Evolutionary conservation across 2,113 vertebrate genomes (phyloP).

Genomic region (Xenopus laevis): DNA sequence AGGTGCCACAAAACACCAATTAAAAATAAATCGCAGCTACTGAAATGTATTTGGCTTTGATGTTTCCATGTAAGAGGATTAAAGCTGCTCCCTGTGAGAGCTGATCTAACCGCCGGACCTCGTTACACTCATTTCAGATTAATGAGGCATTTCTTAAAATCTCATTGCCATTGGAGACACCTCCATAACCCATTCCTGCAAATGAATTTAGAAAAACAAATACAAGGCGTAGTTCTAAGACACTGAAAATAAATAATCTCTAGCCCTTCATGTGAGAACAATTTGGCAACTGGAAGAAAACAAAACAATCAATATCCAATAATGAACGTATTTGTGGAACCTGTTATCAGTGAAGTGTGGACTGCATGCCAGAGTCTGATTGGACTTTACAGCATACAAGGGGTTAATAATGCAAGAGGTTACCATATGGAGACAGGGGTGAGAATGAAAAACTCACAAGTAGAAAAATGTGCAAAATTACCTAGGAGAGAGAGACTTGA

Average conservation of each 20-base stretch:
- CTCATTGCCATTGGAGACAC: constrained; percentile 16
- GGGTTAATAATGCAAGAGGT: background rate
- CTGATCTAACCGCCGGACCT: constrained; percentile 37
- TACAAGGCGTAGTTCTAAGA: too few species aligned
- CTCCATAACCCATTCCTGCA: constrained; percentile 20
- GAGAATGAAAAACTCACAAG: constrained; percentile 11
- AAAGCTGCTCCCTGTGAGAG: constrained; percentile 23
- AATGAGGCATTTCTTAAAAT: constrained; percentile 28
- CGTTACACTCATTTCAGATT: constrained; percentile 27
- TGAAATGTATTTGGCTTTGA: constrained; percentile 35
- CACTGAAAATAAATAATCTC: too few species aligned
- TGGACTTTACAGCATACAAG: background rate
- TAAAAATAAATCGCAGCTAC: constrained; percentile 41
- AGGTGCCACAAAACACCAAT: constrained; percentile 46
- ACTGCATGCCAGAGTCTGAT: too few species aligned
- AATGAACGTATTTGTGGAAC: too few species aligned
- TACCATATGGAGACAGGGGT: background rate
- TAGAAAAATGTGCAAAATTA: background rate
- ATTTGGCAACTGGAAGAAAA: too few species aligned
- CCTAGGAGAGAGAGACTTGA: background rate
- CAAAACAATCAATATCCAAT: too few species aligned
- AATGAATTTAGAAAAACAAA: background rate
- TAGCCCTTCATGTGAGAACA: too few species aligned
- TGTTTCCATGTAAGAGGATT: constrained; percentile 40
- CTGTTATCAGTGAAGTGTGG: too few species aligned